Base-by-base conservation (phyloP, 2,888 invertebrate species). In the Tetramorium bicarinatum region DNA sequence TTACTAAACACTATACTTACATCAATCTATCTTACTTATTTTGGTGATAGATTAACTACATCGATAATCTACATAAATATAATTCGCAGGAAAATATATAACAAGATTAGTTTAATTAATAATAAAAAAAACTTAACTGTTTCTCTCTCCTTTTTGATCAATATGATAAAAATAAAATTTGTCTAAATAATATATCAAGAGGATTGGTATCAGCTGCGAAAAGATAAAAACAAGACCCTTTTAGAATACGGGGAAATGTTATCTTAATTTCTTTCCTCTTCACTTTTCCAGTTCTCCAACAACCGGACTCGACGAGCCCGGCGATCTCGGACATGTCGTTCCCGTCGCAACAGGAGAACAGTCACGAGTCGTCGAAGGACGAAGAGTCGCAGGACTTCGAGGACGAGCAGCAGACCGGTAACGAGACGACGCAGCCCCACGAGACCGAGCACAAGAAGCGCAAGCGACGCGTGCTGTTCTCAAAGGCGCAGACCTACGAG, bases 401-500 rank as follows among this genome's bases (percentile, higher is more conserved):
- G 54, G 95, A 96, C 83, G 97, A 93, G 85, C 91, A 94, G 11
- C 94, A 94, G 41, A 41, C 29, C 52, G 54, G 85, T 9, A 87
- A 66, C 79, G 90, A 90, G 80, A 76, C 86, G 11, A n/a, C 77
- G n/a, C 90, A 90, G 13, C 75, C 96, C 94, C 92, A 95, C 96
- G 93, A 93, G 38, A 91, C 92, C 13, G 95, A 95, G 18, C 97
- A 97, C 93, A 99, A 99, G 95, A 98, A 99, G 93, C 97, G 99
- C 83, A 99, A 99, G 95, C 96, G 99, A 79, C 96, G 99, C 3
- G 99, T 99, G 0, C 96, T 99, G 1, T 99, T 99, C 95, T 99
- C 99, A 74, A 99, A 99, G 95, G 98, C 98, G 0, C 99, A 99
- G 94, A 99, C 99, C 0, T 99, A 98, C 95, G 99, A 99, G 94